Evolutionary conservation across 2,113 vertebrate genomes (phyloP).

Genomic region (Dolichotis patagonum): DNA sequence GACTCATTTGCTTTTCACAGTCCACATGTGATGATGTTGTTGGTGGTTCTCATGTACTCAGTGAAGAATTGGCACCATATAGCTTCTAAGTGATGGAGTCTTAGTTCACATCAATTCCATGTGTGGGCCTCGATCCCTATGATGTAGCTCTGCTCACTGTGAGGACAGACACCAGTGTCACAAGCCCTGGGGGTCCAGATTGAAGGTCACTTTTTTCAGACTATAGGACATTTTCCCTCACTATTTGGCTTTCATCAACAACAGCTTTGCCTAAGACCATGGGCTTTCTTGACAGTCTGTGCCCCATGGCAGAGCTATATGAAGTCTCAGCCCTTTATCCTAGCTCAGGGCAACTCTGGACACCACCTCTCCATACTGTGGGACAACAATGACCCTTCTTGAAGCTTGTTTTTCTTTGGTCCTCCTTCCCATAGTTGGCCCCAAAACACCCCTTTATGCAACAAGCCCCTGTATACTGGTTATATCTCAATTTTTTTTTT

Average conservation of each 20-base stretch:
- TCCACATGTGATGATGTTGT: not conserved
- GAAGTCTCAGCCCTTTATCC: not conserved
- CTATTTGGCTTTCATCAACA: not conserved
- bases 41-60: not conserved
- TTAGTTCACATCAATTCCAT: not conserved
- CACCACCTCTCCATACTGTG: not conserved
- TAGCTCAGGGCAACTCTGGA: not conserved
- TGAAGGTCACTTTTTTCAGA: not conserved
- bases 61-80: not conserved
- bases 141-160: not conserved
- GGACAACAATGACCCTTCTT: not conserved
- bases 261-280: not conserved
- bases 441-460: not conserved
- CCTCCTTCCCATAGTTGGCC: not conserved
- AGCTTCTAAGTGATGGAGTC: not conserved
- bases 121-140: not conserved
- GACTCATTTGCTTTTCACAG: not conserved
- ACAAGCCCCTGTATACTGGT: not conserved
- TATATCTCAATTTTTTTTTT: too few relatives aligned
- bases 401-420: not conserved
- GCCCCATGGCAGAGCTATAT: not conserved
- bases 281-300: not conserved
- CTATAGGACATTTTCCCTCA: too few relatives aligned
- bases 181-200: not conserved
- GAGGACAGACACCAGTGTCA: not conserved